These are phyloP conservation scores for Entomobrya proxima DNA, from an alignment of 2,888 invertebrate species.

Conservation along the genomic window DNA sequence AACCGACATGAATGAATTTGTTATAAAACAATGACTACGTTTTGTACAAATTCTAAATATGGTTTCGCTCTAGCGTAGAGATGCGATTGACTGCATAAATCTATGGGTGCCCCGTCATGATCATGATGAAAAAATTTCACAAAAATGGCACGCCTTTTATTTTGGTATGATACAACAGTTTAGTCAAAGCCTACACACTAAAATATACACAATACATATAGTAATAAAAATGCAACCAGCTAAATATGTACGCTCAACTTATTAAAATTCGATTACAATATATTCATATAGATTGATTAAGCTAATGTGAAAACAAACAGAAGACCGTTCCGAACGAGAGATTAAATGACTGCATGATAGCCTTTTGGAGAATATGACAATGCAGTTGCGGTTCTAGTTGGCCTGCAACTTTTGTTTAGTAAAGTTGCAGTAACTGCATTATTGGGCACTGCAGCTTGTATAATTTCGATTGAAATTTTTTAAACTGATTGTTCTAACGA, in stretches of 20 bases:
- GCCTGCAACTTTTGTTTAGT: background rate
- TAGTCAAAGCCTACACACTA: too few relatives aligned
- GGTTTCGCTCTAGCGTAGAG: background rate
- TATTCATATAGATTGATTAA: background rate
- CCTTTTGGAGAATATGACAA: constrained; percentile 2
- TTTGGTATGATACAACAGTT: background rate
- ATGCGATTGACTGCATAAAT: too few relatives aligned
- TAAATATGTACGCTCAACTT: too few relatives aligned
- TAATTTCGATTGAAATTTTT: too few relatives aligned
- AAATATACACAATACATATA: background rate
- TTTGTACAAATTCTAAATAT: background rate
- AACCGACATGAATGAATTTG: background rate
- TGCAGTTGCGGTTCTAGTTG: background rate
- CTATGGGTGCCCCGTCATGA: constrained; percentile 1
- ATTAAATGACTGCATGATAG: constrained; percentile 1
- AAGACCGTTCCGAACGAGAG: background rate
- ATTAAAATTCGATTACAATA: too few relatives aligned
- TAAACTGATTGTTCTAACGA: too few relatives aligned
- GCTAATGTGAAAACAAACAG: background rate
- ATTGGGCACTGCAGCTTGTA: background rate
- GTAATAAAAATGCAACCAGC: too few relatives aligned
- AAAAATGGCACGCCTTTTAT: constrained; percentile 30
- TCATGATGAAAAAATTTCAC: constrained; percentile 19
- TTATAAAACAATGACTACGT: background rate
- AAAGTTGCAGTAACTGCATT: background rate